Evolutionary conservation across 2,888 invertebrate genomes (phyloP).

Genomic region (Drosophila differens): DNA sequence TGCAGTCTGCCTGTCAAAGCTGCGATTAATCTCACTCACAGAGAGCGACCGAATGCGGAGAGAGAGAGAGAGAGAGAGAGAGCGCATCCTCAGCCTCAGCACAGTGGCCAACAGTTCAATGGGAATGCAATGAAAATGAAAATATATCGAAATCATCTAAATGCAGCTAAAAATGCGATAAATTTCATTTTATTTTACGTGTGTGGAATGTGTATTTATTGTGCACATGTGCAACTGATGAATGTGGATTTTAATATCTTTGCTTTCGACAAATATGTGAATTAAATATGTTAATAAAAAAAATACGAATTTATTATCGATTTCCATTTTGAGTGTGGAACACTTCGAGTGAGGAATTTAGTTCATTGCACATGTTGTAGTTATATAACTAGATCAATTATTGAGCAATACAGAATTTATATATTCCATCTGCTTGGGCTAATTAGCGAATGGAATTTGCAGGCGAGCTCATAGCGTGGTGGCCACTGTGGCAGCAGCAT

Average conservation of each 20-base stretch:
- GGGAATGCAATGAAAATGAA: conserved; percentile 9
- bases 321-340: background rate
- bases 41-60: conserved; percentile 39
- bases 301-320: background rate
- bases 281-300: background rate
- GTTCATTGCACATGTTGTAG: background rate
- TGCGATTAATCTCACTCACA: conserved; percentile 83
- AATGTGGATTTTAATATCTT: background rate
- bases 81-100: conserved; percentile 6
- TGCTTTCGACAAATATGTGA: background rate
- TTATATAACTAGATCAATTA: background rate
- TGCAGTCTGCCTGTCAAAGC: conserved; percentile 77
- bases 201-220: background rate
- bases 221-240: background rate
- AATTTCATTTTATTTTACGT: background rate
- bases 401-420: background rate
- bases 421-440: background rate
- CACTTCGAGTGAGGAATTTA: background rate
- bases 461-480: background rate
- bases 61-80: conserved; percentile 45
- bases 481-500: conserved; percentile 57
- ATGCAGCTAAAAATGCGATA: background rate
- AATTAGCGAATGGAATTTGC: conserved; percentile 4
- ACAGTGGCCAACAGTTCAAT: conserved; percentile 21
- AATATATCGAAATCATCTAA: background rate